Percentiles rank a stretch among this genome's conserved stretches.
phyloP scores from a whole-genome alignment of 1,140 invertebrate genomes.

The Teleogryllus occipitalis region DNA sequence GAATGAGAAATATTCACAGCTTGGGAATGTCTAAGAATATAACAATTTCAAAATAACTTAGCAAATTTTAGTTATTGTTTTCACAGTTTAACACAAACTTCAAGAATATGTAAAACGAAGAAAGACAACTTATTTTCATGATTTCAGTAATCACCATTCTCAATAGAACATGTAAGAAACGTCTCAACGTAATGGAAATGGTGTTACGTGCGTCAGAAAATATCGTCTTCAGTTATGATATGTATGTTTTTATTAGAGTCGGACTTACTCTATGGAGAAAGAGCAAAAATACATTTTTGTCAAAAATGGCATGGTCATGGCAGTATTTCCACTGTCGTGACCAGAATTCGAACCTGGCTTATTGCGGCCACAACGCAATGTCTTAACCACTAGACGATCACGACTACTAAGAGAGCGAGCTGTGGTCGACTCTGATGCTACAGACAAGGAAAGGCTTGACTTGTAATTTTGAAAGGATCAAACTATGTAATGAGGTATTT shows the following conservation, averaged over 20 bases:
- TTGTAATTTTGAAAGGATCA: background rate
- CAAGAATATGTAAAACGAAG: too few relatives aligned
- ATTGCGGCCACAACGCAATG: slow-evolving; percentile 86
- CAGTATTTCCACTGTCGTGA: slow-evolving; percentile 60
- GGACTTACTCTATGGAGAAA: too few relatives aligned
- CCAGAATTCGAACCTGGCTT: slow-evolving; percentile 91
- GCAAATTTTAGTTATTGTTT: too few relatives aligned
- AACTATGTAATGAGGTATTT: background rate
- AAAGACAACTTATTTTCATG: too few relatives aligned
- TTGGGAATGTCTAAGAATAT: too few relatives aligned
- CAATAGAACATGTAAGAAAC: too few relatives aligned
- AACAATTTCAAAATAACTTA: too few relatives aligned
- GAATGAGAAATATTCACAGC: too few relatives aligned
- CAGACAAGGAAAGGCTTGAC: background rate
- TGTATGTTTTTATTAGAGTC: too few relatives aligned
- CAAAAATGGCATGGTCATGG: background rate
- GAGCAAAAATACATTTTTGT: background rate
- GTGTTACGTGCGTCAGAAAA: background rate
- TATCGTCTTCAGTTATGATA: background rate
- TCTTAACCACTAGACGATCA: slow-evolving; percentile 89
- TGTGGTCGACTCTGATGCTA: background rate
- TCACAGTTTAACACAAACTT: too few relatives aligned
- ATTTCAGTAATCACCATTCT: too few relatives aligned
- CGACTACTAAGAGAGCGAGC: slow-evolving; percentile 39
- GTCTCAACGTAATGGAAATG: background rate